phyloP scores from a whole-genome alignment of 2,888 invertebrate species.

The Tetragonula carbonaria region DNA sequence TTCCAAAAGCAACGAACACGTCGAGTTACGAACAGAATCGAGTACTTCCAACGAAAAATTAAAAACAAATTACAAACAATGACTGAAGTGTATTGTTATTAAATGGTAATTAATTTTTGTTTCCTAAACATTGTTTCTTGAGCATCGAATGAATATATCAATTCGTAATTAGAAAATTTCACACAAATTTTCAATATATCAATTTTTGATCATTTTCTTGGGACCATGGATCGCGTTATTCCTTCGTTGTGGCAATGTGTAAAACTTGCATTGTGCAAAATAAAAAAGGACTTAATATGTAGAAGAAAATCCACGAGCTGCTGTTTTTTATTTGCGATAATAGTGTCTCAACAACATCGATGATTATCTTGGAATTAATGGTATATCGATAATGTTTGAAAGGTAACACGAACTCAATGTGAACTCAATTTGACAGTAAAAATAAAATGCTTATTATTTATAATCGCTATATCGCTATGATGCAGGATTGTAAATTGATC shows the following conservation, averaged over 20 bases:
- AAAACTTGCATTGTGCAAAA: not conserved
- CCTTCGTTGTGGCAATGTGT: not conserved
- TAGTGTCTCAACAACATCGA: no score
- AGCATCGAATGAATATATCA: not conserved
- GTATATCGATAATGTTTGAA: not conserved
- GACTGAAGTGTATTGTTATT: not conserved
- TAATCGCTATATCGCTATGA: slow-evolving; percentile 1
- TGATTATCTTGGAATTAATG: not conserved
- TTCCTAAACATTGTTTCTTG: not conserved
- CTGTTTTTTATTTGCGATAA: not conserved
- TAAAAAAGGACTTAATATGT: not conserved
- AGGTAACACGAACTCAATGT: not conserved
- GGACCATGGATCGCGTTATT: slow-evolving; percentile 10
- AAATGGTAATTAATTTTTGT: not conserved
- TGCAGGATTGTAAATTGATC: not conserved
- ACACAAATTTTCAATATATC: not conserved
- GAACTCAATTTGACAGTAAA: not conserved
- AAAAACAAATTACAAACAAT: not conserved
- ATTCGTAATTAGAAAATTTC: not conserved
- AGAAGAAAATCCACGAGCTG: not conserved
- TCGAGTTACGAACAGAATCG: not conserved
- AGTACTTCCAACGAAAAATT: not conserved
- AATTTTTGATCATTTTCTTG: slow-evolving; percentile 16
- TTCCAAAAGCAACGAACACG: not conserved
- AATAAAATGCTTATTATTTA: not conserved